Conservation (phyloP, 2,113 vertebrate species). For the cattle (Bos taurus) region ARS-UCD2.0 NC_037329.1:40129501-40130000, state of each 20-base stretch:
- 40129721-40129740: slow-evolving; percentile 28
- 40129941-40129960: not conserved
- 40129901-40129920: not conserved
- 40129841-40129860: not conserved
- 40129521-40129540: not conserved
- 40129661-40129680: slow-evolving; percentile 34
- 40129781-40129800: not conserved
- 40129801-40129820: slow-evolving; percentile 5
- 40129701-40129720: not conserved
- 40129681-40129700: slow-evolving; percentile 24
- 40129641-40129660: not conserved
- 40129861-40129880: not conserved
- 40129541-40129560: not conserved
- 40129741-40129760: not conserved
- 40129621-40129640: not conserved
- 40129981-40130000: not conserved
- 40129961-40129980: not conserved
- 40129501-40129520: not conserved
- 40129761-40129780: not conserved
- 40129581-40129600: not conserved
- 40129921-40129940: not conserved
- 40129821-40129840: not conserved
- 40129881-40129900: not conserved
- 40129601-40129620: not conserved
- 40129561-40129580: not conserved